These are phyloP conservation scores for Pachyramphus minor DNA, from an alignment of 2,113 vertebrate species.

Conservation along the genomic window DNA sequence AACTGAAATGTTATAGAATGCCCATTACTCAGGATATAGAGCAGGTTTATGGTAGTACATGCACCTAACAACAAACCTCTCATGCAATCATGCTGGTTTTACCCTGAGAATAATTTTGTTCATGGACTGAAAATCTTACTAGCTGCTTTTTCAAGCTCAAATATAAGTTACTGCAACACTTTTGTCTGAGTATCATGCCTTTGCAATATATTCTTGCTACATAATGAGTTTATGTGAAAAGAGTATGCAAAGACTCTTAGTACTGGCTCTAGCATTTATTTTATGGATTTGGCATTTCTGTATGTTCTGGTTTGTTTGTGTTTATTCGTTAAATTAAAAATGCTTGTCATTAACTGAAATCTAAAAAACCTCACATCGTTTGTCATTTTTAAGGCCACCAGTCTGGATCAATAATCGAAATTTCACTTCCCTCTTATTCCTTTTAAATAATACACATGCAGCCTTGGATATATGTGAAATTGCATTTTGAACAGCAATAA, in stretches of 20 bases:
- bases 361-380: background rate
- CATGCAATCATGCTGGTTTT: background rate
- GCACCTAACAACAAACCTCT: background rate
- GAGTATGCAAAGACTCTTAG: background rate
- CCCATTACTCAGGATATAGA: background rate
- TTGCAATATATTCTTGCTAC: background rate
- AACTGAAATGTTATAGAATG: background rate
- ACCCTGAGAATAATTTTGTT: background rate
- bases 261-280: background rate
- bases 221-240: background rate
- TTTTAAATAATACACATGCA: background rate
- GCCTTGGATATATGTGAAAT: background rate
- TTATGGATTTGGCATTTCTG: background rate
- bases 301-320: background rate
- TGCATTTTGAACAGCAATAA: background rate
- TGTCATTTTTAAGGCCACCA: background rate
- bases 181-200: background rate
- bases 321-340: constrained; percentile 1
- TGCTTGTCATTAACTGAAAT: background rate
- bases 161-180: background rate
- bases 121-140: background rate
- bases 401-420: background rate
- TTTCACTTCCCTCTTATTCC: background rate
- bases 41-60: background rate
- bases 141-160: background rate